Conservation (phyloP, 2,113 vertebrate genomes). For the Xiphophorus maculatus region DNA sequence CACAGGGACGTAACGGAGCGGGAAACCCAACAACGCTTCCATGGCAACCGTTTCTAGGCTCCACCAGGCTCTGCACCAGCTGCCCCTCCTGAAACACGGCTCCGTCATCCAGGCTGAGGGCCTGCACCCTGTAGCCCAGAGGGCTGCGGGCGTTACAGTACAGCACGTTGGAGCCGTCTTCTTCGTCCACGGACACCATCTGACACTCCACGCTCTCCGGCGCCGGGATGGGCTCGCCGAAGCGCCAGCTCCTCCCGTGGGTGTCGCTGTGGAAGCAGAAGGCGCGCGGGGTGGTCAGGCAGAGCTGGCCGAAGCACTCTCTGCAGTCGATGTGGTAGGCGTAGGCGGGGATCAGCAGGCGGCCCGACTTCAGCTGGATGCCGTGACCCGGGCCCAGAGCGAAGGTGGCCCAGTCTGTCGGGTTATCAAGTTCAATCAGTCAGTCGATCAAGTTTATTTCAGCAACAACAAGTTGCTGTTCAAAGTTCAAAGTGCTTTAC, state of each 20-base stretch:
- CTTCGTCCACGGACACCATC: conserved; percentile 87
- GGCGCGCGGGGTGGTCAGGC: conserved; percentile 86
- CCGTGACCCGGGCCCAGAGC: conserved; percentile 92
- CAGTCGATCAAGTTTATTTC: too few species aligned
- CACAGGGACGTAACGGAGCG: conserved; percentile 70
- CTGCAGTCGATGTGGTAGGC: conserved; percentile 90
- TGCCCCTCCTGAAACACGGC: conserved; percentile 85
- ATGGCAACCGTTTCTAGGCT: conserved; percentile 89
- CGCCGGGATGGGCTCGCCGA: conserved; percentile 85
- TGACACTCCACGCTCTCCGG: conserved; percentile 92
- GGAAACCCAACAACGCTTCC: conserved; percentile 92
- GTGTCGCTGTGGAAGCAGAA: conserved; percentile 94
- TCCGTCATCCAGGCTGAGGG: conserved; percentile 86
- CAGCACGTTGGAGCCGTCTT: conserved; percentile 82
- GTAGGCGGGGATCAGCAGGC: conserved; percentile 91
- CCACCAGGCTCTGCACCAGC: conserved; percentile 85
- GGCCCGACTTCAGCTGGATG: conserved; percentile 89
- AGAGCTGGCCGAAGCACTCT: conserved; percentile 88
- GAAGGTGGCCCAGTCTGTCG: conserved; percentile 94
- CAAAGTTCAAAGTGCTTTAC: too few species aligned
- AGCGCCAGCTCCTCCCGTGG: conserved; percentile 86
- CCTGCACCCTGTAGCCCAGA: conserved; percentile 89
- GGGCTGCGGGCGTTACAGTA: conserved; percentile 93
- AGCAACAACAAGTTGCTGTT: too few species aligned
- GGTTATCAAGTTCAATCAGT: neutral